Evolutionary conservation across 92 coral and sea anemone genomes (phyloP).

Genomic region (Actinostola sp.): DNA sequence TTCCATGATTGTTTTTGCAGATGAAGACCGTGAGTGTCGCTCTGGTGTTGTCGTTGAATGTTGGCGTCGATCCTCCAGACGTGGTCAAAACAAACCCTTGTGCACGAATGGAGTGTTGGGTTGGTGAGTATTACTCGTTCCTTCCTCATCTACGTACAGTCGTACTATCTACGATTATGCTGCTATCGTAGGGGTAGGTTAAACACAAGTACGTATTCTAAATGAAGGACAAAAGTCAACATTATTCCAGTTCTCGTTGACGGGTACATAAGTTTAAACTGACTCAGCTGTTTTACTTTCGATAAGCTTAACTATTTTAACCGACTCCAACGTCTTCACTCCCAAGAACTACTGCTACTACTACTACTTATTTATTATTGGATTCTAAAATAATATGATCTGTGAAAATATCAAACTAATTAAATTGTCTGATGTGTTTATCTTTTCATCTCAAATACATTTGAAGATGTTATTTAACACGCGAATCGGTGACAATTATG

Average conservation of each 20-base stretch:
- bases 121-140: constrained; percentile 65
- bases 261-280: background rate
- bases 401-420: too few relatives aligned
- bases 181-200: background rate
- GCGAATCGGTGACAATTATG: too few relatives aligned
- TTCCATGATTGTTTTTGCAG: constrained; percentile 36
- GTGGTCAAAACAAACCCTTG: constrained; percentile 97
- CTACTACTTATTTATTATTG: background rate
- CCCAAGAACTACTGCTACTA: too few relatives aligned
- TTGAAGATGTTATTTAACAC: too few relatives aligned
- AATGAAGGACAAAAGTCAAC: background rate
- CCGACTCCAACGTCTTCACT: too few relatives aligned
- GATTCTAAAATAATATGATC: too few relatives aligned
- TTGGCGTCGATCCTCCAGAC: constrained; percentile 98
- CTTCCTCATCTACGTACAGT: constrained; percentile 2
- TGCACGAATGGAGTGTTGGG: constrained; percentile 98
- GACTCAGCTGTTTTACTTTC: constrained; percentile 42
- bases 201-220: background rate
- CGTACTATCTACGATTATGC: background rate
- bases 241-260: background rate
- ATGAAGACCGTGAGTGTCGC: constrained; percentile 99
- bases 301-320: too few relatives aligned
- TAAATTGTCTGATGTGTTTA: too few relatives aligned
- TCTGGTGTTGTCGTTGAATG: constrained; percentile 87
- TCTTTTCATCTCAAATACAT: too few relatives aligned